phyloP scores from a whole-genome alignment of 2,797 vertebrate genomes.

The Garrulus glandarius region DNA sequence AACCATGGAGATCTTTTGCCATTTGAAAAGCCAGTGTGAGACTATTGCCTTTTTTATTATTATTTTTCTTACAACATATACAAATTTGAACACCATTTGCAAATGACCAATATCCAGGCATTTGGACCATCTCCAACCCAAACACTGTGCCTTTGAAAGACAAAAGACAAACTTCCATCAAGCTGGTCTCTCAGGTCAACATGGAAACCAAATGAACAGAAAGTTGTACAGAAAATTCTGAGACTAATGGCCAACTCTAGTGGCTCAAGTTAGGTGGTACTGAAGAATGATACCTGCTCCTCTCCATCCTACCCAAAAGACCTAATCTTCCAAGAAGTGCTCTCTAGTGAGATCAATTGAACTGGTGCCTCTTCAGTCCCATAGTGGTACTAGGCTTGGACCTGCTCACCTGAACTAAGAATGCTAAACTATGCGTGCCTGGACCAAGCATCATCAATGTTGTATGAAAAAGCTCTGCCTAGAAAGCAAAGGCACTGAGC shows the following conservation, averaged over 20 bases:
- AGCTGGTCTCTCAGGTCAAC: background rate
- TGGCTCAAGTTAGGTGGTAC: background rate
- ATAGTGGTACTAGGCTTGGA: background rate
- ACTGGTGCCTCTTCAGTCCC: background rate
- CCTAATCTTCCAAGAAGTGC: background rate
- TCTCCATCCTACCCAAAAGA: background rate
- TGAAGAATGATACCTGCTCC: background rate
- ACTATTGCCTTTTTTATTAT: background rate
- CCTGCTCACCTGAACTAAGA: background rate
- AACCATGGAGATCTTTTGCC: background rate
- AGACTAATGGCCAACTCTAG: background rate
- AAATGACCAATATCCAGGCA: background rate
- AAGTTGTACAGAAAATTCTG: background rate
- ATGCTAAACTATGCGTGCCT: background rate
- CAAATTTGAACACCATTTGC: background rate
- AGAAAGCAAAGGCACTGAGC: background rate
- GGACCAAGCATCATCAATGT: background rate
- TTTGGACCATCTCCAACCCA: background rate
- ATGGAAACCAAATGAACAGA: background rate
- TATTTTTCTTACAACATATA: background rate
- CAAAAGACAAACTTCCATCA: background rate
- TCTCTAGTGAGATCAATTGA: background rate
- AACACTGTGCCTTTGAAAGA: background rate
- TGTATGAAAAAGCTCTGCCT: background rate
- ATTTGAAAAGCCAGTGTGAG: background rate